A percentile compares a stretch with the other conserved stretches of the same genome.
These are phyloP conservation scores for Ganaspis sp. DNA, from an alignment of 1,140 invertebrate genomes.

Conservation along the genomic window DNA sequence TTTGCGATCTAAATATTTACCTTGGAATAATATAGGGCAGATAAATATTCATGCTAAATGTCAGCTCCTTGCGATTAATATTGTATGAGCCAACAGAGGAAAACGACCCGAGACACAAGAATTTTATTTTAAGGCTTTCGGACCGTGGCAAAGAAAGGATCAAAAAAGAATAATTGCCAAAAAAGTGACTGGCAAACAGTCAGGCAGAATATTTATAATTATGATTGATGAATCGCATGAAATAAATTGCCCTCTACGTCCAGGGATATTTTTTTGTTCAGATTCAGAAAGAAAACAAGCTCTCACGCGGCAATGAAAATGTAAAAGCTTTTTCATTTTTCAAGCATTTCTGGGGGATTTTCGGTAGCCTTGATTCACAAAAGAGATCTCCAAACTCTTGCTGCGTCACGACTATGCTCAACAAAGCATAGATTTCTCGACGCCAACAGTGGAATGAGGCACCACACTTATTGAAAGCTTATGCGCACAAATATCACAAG, in stretches of 20 bases:
- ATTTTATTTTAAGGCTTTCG: background rate
- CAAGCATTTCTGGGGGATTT: background rate
- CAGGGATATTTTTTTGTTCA: background rate
- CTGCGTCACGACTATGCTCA: background rate
- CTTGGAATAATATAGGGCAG: background rate
- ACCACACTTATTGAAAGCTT: background rate
- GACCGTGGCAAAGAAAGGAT: background rate
- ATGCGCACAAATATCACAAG: background rate
- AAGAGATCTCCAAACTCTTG: conserved; percentile 3
- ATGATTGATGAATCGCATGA: background rate
- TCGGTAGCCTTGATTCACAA: background rate
- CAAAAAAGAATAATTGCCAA: background rate
- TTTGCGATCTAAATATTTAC: background rate
- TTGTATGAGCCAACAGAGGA: background rate
- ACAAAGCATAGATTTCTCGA: background rate
- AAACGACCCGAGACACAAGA: background rate
- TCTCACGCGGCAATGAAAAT: background rate
- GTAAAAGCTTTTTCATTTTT: conserved; percentile 20
- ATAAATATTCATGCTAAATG: background rate
- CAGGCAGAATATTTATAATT: background rate
- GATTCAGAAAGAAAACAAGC: background rate
- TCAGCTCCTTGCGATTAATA: conserved; percentile 1
- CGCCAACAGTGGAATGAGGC: background rate
- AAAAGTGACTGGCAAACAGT: conserved; percentile 2
- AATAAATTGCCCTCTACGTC: background rate